Base-by-base conservation (phyloP, 2,888 invertebrate species). In the Drosophila paramelanica region DNA sequence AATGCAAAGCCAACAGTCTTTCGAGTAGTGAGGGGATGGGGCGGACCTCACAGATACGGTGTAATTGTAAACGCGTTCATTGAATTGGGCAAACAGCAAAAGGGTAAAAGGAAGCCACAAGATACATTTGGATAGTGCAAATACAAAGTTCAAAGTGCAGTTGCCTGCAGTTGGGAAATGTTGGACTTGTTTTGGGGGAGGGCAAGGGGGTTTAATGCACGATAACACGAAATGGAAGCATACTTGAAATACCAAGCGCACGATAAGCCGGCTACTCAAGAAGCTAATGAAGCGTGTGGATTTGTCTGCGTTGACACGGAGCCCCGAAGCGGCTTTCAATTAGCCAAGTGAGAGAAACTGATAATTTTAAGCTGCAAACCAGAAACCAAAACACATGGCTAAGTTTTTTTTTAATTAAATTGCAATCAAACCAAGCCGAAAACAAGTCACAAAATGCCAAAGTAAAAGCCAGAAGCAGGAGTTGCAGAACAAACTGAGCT, bases 71-170 rank as follows among this genome's bases (percentile, higher is more conserved):
- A 58, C 42, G 55, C 53, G 59, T 61, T 62, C 52, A 79, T 82
- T 82, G 82, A 79, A 73, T 76, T 55, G 49, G 50, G 72, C 67
- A 78, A 75, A 79, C 85, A 72, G 46, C 49, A 68, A 85, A 85
- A 74, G 77, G 86, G 83, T 77, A 83, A 38, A 53, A 3, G 53
- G 14, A 47, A 57, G 50, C 49, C 47, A 49, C 38, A 36, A 59
- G 23, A 59, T 17, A 59, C 46, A 73, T 75, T 67, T 59, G 55
- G 55, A 45, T 67, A 62, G 56, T 56, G 73, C 73, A 45, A 57
- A 67, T 49, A 47, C 42, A 60, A 43, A 82, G 81, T 84, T 87
- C 85, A 81, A 87, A 87, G 80, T 73, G 83, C 80, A 71, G 43
- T 45, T 43, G 51, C 23, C 64, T 58, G 70, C 77, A 31, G 31